Conservation (phyloP, 2,113 vertebrate genomes). For the Pongo pygmaeus region DNA sequence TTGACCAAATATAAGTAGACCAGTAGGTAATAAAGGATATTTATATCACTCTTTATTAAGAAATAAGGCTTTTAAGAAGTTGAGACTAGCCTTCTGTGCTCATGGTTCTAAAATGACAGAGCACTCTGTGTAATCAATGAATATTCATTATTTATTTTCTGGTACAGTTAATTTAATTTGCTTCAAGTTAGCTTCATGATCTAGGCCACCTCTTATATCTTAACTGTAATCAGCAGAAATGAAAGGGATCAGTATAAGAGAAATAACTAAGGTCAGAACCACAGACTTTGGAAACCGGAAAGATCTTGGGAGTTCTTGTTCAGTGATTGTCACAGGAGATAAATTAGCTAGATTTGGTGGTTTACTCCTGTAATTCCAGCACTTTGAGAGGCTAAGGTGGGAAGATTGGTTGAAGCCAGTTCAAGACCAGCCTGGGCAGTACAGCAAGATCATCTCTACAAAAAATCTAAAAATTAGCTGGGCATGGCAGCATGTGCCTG, state of each 20-base stretch:
- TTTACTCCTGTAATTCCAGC: too few species aligned
- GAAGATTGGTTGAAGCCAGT: too few species aligned
- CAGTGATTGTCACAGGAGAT: not conserved
- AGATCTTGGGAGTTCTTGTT: not conserved
- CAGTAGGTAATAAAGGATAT: not conserved
- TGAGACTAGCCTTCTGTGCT: not conserved
- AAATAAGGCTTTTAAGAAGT: not conserved
- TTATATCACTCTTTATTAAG: slow-evolving; percentile 28
- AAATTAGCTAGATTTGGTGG: not conserved
- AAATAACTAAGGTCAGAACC: not conserved
- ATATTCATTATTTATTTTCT: not conserved
- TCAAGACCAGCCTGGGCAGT: too few species aligned
- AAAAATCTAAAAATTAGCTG: too few species aligned
- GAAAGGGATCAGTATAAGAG: not conserved
- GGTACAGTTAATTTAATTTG: not conserved
- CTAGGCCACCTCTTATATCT: not conserved
- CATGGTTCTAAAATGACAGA: not conserved
- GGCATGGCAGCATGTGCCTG: too few species aligned
- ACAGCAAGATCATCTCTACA: too few species aligned
- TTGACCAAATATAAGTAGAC: not conserved
- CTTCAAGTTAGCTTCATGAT: not conserved
- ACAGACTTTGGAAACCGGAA: not conserved
- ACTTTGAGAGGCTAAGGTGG: too few species aligned
- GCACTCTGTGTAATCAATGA: not conserved
- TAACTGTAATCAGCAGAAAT: not conserved